Conservation (phyloP, 1,140 invertebrate species). For the Atta colombica region DNA sequence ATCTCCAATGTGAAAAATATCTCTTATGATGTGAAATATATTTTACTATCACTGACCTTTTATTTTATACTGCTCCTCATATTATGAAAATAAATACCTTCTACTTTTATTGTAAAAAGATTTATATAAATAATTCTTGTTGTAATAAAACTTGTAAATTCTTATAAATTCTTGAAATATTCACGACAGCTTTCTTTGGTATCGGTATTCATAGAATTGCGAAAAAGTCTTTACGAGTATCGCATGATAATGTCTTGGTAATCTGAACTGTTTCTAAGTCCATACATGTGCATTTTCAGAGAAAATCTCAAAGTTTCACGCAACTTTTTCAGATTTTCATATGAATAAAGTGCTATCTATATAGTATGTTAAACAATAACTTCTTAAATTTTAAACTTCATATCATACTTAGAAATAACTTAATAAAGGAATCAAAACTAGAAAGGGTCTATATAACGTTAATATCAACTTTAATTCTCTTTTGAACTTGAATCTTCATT, state of each 20-base stretch:
- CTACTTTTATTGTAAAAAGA: not conserved
- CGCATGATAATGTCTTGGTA: not conserved
- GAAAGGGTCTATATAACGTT: too few relatives aligned
- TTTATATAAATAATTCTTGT: not conserved
- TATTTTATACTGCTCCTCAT: not conserved
- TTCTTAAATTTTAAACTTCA: too few relatives aligned
- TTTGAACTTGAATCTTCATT: not conserved
- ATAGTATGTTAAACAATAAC: not conserved
- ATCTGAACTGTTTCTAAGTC: not conserved
- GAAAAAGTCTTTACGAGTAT: not conserved
- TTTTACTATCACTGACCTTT: not conserved
- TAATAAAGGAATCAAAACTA: not conserved
- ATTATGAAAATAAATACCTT: not conserved
- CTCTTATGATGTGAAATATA: not conserved
- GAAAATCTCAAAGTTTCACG: not conserved
- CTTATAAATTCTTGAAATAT: not conserved
- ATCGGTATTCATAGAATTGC: not conserved
- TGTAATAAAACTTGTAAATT: too few relatives aligned
- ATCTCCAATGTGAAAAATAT: not conserved
- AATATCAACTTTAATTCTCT: not conserved
- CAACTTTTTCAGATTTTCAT: slow-evolving; percentile 3
- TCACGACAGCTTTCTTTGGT: not conserved
- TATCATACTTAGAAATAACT: not conserved
- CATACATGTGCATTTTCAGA: not conserved
- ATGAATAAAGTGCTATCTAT: not conserved